Evolutionary conservation across 1,140 invertebrate species (phyloP), one percentile per base, ranked within the genome.

Genomic region (Procambarus virginalis): DNA sequence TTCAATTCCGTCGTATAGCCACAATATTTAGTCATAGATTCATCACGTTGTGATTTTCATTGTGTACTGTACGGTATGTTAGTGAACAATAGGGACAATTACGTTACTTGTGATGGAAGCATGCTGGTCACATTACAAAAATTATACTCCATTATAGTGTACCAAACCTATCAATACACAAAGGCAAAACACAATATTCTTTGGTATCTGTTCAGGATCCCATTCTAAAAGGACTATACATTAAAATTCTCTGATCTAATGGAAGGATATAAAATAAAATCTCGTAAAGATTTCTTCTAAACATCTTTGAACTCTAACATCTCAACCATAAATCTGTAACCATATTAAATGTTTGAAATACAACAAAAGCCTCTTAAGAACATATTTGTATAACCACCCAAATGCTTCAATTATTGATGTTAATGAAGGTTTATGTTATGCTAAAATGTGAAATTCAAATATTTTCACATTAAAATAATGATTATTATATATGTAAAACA

Each of bases 81-180:
- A 8, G 10, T 73, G 22, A n/a, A 20, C n/a, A 79, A 20, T 3
- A 51, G 10, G 46, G 6, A 49, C 5, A n/a, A 22, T 17, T n/a
- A 34, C 2, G 14, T 9, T 73, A n/a, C 34, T 73, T 73, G 20
- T 34, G 22, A 2, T 73, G 68, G 68, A 73, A 73, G 68, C 68
- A 73, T 34, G 64, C 64, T 34, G 22, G 68, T 34, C 6, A 73
- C 22, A 34, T 34, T 73, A 73, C 68, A 73, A 73, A 73, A 34
- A 9, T 73, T 73, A 22, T 73, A 73, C 17, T 58, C 49, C 8
- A 22, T n/a, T 55, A 10, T 55, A 6, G 78, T 58, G 58, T 80
- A 55, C 34, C 78, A 80, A 22, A 80, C 55, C 45, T 80, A 80
- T 34, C 78, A 80, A 5, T 58, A 10, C 78, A 80, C 8, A 12